Percentiles rank a stretch among this genome's conserved stretches.
These are phyloP conservation scores for Rhinopomastus cyanomelas DNA, from an alignment of 2,113 vertebrate genomes.

Conservation along the genomic window DNA sequence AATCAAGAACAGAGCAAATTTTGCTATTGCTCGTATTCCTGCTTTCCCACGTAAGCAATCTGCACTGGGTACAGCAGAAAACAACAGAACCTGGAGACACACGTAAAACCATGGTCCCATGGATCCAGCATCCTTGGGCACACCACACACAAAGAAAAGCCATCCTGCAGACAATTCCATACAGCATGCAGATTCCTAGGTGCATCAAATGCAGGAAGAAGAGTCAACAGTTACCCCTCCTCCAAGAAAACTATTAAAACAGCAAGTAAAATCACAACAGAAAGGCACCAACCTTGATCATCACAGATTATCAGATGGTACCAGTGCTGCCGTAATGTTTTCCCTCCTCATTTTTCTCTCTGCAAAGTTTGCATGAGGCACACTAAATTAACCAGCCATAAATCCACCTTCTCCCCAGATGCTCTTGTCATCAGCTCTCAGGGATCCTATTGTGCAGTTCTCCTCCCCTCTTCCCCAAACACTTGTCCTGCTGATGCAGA, in stretches of 20 bases:
- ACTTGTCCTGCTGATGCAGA: slow-evolving; percentile 50
- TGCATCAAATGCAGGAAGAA: slow-evolving; percentile 12
- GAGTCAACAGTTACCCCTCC: background rate
- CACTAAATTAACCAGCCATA: slow-evolving; percentile 23
- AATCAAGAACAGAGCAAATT: background rate
- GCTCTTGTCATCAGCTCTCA: slow-evolving; percentile 34
- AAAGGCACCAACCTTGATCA: slow-evolving; percentile 19
- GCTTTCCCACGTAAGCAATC: background rate
- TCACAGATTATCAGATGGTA: slow-evolving; percentile 4
- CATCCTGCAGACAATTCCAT: background rate
- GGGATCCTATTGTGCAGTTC: slow-evolving; percentile 50
- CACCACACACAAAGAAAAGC: background rate
- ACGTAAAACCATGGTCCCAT: background rate
- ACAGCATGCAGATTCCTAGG: background rate
- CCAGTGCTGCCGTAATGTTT: background rate
- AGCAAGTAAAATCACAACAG: slow-evolving; percentile 4
- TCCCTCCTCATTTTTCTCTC: slow-evolving; percentile 24
- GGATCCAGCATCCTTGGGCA: background rate
- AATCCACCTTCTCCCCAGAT: slow-evolving; percentile 31
- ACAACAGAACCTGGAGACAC: background rate
- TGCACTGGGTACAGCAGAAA: background rate
- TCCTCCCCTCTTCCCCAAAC: slow-evolving; percentile 48
- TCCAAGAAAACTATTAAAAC: background rate
- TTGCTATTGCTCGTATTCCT: background rate
- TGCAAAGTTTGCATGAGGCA: slow-evolving; percentile 11